Evolutionary conservation across 2,113 vertebrate species (phyloP), one percentile per base, ranked within the genome.

Genomic region (Perca schrenkii): DNA sequence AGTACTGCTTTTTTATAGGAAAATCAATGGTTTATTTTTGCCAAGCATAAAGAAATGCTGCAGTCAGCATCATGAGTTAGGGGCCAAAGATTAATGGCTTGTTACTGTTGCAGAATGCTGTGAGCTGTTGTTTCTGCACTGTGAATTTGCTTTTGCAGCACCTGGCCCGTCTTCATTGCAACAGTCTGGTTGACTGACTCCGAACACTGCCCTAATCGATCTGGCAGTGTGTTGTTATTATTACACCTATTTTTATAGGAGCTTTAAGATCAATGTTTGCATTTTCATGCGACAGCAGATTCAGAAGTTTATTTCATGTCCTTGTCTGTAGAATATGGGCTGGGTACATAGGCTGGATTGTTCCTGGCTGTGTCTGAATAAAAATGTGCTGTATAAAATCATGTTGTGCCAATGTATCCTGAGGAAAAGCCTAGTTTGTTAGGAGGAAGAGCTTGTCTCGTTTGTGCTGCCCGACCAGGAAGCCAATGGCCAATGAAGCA

Each of bases 51-150:
- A 70, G 68, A 17, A 80, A 10, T 57, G 67, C 72, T 86, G 68
- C 43, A 61, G 90, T 92, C 76, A 87, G 83, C 89, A 81, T 90
- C 66, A 70, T 78, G 87, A 83, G 87, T 82, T 77, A 52, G 54
- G 67, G 86, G 74, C 83, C 85, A 91, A 85, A 72, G 65, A 86
- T 90, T 82, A 93, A 92, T 89, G 81, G 73, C 69, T 57, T 63
- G 50, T 86, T 81, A n/a, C 31, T 78, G 54, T 73, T 74, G 52
- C 52, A 57, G 58, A 84, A 43, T 50, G 74, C 77, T 62, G 63
- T 58, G 58, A 54, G 57, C 49, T 68, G 53, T 60, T 17, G 31
- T 85, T 90, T 76, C 57, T 79, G 73, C 46, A 4, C 54, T 68
- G 49, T 25, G 58, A 58, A 68, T 80, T 85, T 82, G 84, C 79